A percentile compares a stretch with the other conserved stretches of the same genome.
Conservation (phyloP, 2,113 vertebrate species). For the Pomatostomus ruficeps region DNA sequence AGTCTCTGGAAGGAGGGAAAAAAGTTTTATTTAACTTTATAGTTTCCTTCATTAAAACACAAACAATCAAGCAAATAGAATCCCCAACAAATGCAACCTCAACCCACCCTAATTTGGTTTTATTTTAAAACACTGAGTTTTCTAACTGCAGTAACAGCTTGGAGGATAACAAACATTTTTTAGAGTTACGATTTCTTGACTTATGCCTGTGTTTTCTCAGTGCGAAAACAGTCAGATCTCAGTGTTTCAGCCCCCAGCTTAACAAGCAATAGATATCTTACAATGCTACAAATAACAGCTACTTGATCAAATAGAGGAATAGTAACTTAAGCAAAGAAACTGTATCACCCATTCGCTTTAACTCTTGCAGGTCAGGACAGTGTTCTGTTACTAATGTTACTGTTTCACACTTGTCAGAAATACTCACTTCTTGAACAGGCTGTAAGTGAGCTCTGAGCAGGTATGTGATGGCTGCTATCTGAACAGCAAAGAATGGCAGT, state of each 20-base stretch:
- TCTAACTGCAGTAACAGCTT: not conserved
- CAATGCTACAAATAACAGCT: not conserved
- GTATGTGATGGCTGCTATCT: conserved; percentile 87
- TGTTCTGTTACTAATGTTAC: not conserved
- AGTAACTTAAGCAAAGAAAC: not conserved
- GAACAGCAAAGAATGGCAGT: conserved; percentile 91
- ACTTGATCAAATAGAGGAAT: not conserved
- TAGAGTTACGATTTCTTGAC: not conserved
- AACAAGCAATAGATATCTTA: not conserved
- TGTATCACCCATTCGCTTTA: not conserved
- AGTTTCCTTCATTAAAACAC: not conserved
- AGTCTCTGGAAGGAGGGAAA: conserved; percentile 75
- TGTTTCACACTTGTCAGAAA: not conserved
- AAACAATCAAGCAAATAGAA: not conserved
- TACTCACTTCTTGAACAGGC: conserved; percentile 78
- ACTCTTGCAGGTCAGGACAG: not conserved
- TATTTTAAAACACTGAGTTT: not conserved
- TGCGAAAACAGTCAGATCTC: not conserved
- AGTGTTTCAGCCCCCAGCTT: not conserved
- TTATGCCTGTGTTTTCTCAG: not conserved
- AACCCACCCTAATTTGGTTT: not conserved
- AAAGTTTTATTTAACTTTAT: not conserved
- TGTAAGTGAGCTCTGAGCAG: conserved; percentile 82
- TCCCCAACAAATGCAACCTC: not conserved
- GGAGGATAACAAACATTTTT: not conserved